phyloP scores from a whole-genome alignment of 2,888 invertebrate species.

The Lasioglossum calceatum region DNA sequence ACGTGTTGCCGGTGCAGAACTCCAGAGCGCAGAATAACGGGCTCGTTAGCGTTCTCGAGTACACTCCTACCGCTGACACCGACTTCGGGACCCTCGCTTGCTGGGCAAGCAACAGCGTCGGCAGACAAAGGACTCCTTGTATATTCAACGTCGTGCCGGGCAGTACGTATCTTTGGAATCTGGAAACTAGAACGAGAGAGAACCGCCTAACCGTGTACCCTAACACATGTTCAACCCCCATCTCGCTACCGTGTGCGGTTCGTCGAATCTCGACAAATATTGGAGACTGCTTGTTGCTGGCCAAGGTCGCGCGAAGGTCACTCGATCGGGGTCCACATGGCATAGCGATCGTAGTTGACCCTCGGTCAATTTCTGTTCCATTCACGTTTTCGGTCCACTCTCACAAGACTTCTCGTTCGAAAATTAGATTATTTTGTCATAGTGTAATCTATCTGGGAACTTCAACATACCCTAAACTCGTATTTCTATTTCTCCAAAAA shows the following conservation, averaged over 20 bases:
- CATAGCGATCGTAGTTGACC: not conserved
- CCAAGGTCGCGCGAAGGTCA: not conserved
- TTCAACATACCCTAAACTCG: too few relatives aligned
- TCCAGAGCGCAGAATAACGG: constrained; percentile 86
- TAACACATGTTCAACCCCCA: not conserved
- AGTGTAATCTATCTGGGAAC: too few relatives aligned
- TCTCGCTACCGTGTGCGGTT: not conserved
- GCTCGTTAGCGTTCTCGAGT: constrained; percentile 86
- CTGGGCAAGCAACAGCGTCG: constrained; percentile 94
- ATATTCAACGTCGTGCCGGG: constrained; percentile 93
- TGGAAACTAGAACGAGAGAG: constrained; percentile 8
- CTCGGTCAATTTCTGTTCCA: not conserved
- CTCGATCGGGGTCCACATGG: not conserved
- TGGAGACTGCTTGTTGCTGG: not conserved
- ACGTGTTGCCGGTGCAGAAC: constrained; percentile 90
- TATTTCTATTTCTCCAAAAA: too few relatives aligned
- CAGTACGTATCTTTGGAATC: constrained; percentile 85
- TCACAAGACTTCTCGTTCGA: too few relatives aligned
- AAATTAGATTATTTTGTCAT: too few relatives aligned
- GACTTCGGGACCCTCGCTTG: constrained; percentile 94
- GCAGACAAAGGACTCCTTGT: constrained; percentile 92
- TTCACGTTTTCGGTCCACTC: too few relatives aligned
- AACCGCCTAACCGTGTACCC: not conserved
- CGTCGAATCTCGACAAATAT: not conserved
- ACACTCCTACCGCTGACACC: constrained; percentile 85